A percentile compares a stretch with the other conserved stretches of the same genome.
Evolutionary conservation across 2,797 vertebrate species (phyloP).

Genomic region (Euthynnus affinis): DNA sequence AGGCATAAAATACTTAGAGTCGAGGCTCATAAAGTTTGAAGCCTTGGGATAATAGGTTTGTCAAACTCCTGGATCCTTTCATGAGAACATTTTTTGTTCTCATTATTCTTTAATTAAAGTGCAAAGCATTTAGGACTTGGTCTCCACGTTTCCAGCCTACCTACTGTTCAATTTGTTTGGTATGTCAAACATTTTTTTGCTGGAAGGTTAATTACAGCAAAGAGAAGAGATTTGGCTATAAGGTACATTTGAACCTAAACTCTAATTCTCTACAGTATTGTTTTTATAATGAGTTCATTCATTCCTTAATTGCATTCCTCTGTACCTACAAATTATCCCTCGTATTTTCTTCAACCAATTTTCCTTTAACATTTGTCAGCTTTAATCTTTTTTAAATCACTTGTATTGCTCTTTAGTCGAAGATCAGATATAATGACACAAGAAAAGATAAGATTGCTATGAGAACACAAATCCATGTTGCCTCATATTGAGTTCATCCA

Average conservation of each 20-base stretch:
- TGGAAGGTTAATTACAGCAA: constrained; percentile 41
- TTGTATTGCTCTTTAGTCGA: not conserved
- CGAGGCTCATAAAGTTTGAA: constrained; percentile 14
- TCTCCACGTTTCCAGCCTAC: constrained; percentile 23
- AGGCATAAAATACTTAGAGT: not conserved
- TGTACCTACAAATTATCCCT: not conserved
- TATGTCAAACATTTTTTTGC: constrained; percentile 8
- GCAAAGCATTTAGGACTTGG: constrained; percentile 33
- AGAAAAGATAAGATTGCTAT: not conserved
- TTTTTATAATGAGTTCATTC: not conserved
- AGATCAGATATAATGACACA: not conserved
- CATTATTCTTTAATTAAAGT: constrained; percentile 38
- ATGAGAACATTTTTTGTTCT: not conserved
- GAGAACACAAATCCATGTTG: constrained; percentile 2
- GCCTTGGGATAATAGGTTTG: not conserved
- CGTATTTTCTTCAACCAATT: not conserved
- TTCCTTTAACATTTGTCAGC: not conserved
- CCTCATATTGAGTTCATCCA: constrained; percentile 15
- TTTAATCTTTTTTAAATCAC: not conserved
- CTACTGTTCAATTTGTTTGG: constrained; percentile 25
- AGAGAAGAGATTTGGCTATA: not conserved
- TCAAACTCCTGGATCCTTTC: constrained; percentile 9
- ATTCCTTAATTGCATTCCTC: constrained; percentile 4
- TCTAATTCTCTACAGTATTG: not conserved
- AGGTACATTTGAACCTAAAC: not conserved